These are phyloP conservation scores for Monopterus albus DNA, from an alignment of 2,113 vertebrate genomes.

Conservation along the genomic window DNA sequence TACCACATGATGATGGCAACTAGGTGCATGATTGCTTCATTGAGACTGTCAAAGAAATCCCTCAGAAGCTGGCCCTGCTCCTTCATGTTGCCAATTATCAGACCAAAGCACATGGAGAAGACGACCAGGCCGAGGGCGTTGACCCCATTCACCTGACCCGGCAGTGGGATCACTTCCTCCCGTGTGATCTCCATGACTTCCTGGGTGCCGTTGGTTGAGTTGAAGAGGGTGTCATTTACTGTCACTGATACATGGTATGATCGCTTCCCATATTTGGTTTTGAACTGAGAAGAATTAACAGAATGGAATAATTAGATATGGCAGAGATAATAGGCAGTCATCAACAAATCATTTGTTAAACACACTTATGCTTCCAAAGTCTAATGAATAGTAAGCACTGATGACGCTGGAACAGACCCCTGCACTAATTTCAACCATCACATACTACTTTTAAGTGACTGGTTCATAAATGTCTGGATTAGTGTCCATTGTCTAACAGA, in stretches of 20 bases:
- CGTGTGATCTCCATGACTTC: slow-evolving; percentile 73
- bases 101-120: slow-evolving; percentile 96
- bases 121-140: slow-evolving; percentile 96
- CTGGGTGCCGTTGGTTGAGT: slow-evolving; percentile 80
- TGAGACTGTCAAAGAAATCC: slow-evolving; percentile 96
- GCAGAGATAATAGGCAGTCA: no score
- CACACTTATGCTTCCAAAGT: neutral
- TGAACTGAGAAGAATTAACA: slow-evolving; percentile 88
- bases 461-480: neutral
- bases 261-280: slow-evolving; percentile 92
- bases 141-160: slow-evolving; percentile 92
- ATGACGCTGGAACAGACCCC: neutral
- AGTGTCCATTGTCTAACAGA: neutral
- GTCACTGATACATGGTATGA: slow-evolving; percentile 78
- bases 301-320: neutral
- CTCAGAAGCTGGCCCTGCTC: slow-evolving; percentile 91
- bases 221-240: slow-evolving; percentile 85
- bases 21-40: slow-evolving; percentile 96
- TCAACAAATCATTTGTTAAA: neutral
- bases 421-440: neutral
- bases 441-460: neutral
- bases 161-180: slow-evolving; percentile 90
- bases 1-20: slow-evolving; percentile 98
- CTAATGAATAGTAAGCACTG: neutral
- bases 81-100: slow-evolving; percentile 98